Base-by-base conservation (phyloP, 2,113 vertebrate species). In the Petroica traversi region DNA sequence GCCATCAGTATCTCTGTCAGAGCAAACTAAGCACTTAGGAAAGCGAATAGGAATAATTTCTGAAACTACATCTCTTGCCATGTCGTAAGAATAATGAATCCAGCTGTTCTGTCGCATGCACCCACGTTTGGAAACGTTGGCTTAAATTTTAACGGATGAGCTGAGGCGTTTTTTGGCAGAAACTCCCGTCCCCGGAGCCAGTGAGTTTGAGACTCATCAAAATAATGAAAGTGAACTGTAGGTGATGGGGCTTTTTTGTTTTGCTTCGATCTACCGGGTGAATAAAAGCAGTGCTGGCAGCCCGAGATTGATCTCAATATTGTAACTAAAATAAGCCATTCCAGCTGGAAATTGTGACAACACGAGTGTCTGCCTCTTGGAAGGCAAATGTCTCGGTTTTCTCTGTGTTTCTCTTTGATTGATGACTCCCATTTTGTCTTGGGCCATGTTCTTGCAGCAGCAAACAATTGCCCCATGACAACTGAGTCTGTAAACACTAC, bases 271-370 rank as follows among this genome's bases (percentile, higher is more conserved):
- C 93, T 80, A 69, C 55, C 12, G 9, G 82, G 77, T 89, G 88
- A 97, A 90, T 83, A 96, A 94, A 95, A 95, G 75, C 93, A 66
- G 31, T 41, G 43, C 91, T 93, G 86, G 86, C 94, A 96, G 89
- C 46, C 46, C 3, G 19, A 72, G 78, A 96, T 73, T 89, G 89
- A 94, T 95, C 95, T 93, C 74, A 69, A 5, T 16, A 3, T 74
- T 92, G 85, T 80, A 90, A 88, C 85, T 94, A 66, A 89, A 96
- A 93, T 88, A 89, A 95, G 89, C 83, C 81, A 90, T 91, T 95
- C 92, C 85, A 71, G 82, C 85, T 94, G 90, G 85, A 93, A 96
- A 94, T 55, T 73, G 90, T 96, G 92, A 89, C 92, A 80, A 69
- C 59, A 41, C 9, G 63, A 93, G 59, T 77, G 75, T 90, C 94